Percentiles rank a stretch among this genome's conserved stretches.
These are phyloP conservation scores for Labeo rohita DNA, from an alignment of 2,113 vertebrate species.

Conservation along the genomic window DNA sequence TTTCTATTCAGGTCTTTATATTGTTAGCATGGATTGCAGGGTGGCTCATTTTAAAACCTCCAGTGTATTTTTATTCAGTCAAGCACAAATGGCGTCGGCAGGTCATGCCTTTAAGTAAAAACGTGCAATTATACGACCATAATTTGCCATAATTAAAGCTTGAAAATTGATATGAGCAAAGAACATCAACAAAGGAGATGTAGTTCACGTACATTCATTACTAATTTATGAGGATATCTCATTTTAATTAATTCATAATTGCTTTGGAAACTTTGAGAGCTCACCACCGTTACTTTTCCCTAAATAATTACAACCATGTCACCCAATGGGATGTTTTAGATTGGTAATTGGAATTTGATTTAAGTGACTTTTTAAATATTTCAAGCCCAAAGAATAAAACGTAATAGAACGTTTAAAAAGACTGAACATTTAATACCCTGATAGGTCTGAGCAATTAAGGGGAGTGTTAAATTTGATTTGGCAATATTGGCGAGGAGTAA, in stretches of 20 bases:
- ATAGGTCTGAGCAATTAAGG: slow-evolving; percentile 22
- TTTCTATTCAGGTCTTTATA: slow-evolving; percentile 27
- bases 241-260: slow-evolving; percentile 67
- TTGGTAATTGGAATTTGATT: slow-evolving; percentile 62
- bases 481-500: slow-evolving; percentile 31
- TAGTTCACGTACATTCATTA: slow-evolving; percentile 51
- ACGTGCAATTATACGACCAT: slow-evolving; percentile 44
- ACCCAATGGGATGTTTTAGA: slow-evolving; percentile 54
- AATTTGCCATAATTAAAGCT: slow-evolving; percentile 57
- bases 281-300: slow-evolving; percentile 48
- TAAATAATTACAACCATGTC: slow-evolving; percentile 61
- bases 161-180: slow-evolving; percentile 30
- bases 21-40: slow-evolving; percentile 21
- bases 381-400: slow-evolving; percentile 35
- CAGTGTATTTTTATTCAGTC: slow-evolving; percentile 4
- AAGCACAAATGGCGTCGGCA: not conserved
- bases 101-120: slow-evolving; percentile 40
- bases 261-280: slow-evolving; percentile 56
- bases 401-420: slow-evolving; percentile 25
- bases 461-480: slow-evolving; percentile 27
- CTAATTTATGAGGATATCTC: slow-evolving; percentile 60
- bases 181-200: slow-evolving; percentile 47
- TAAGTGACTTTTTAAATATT: slow-evolving; percentile 58
- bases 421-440: not conserved
- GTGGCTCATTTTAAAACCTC: slow-evolving; percentile 26